These are phyloP conservation scores for Drosophila nigromelanica DNA, from an alignment of 1,140 invertebrate genomes.

Conservation along the genomic window DNA sequence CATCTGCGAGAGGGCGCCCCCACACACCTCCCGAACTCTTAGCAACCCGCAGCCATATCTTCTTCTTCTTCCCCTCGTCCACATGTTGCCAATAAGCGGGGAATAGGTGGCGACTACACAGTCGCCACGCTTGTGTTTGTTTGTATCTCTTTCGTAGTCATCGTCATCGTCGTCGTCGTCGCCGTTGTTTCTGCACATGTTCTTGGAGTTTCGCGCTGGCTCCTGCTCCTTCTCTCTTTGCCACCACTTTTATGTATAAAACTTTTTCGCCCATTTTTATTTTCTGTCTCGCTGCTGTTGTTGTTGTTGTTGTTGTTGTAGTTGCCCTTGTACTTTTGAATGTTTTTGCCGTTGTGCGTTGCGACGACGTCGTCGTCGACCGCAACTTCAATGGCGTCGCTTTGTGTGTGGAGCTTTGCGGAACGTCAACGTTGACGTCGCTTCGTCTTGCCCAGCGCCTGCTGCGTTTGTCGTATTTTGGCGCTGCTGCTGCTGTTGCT, in stretches of 20 bases:
- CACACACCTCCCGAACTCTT: neutral
- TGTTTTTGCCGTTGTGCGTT: constrained; percentile 53
- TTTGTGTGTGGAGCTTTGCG: constrained; percentile 59
- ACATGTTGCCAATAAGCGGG: constrained; percentile 54
- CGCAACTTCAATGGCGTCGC: constrained; percentile 70
- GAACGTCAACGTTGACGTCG: constrained; percentile 55
- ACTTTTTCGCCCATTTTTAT: constrained; percentile 73
- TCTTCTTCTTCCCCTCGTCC: no score
- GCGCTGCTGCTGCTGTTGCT: constrained; percentile 26
- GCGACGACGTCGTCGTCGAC: constrained; percentile 48
- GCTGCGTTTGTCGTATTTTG: constrained; percentile 53
- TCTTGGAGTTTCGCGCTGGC: constrained; percentile 71
- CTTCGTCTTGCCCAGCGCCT: constrained; percentile 56
- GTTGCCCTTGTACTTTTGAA: constrained; percentile 79
- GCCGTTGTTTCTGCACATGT: constrained; percentile 80
- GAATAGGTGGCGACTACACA: constrained; percentile 32
- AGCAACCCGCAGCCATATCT: neutral
- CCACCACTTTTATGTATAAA: constrained; percentile 66
- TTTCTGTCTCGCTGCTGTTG: constrained; percentile 51
- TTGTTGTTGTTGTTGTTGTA: constrained; percentile 47
- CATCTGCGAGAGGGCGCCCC: constrained; percentile 51
- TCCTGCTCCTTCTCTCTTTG: constrained; percentile 43
- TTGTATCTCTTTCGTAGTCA: constrained; percentile 74
- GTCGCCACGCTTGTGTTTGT: constrained; percentile 49
- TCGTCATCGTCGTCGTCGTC: constrained; percentile 40